phyloP scores from a whole-genome alignment of 2,113 vertebrate genomes.

The Nycticorax nycticorax region DNA sequence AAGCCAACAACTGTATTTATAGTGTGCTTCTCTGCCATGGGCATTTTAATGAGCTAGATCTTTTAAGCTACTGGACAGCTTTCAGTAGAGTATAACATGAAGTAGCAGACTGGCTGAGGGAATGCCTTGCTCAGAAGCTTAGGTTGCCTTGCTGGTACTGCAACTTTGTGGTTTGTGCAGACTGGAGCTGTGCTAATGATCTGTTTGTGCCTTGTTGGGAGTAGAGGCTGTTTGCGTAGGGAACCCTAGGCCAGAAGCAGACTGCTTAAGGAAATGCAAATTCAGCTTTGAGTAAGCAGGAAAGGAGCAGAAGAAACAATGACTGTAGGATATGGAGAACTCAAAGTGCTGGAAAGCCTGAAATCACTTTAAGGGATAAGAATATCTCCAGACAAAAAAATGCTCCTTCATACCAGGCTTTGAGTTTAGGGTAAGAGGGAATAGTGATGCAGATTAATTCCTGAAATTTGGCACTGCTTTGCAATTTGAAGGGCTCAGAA shows the following conservation, averaged over 20 bases:
- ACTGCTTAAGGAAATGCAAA: not conserved
- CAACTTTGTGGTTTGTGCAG: not conserved
- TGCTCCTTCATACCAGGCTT: not conserved
- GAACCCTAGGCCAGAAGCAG: not conserved
- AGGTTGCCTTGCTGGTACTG: not conserved
- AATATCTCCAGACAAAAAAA: not conserved
- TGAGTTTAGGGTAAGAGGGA: not conserved
- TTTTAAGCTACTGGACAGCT: not conserved
- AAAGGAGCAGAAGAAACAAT: not conserved
- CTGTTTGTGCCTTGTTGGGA: not conserved
- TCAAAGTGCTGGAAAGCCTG: not conserved
- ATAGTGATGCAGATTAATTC: not conserved
- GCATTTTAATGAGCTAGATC: not conserved
- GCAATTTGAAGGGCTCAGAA: not conserved
- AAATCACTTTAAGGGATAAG: not conserved
- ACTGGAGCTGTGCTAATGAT: not conserved
- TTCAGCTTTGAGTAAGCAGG: not conserved
- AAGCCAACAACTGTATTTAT: slow-evolving; percentile 13
- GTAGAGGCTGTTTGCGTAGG: not conserved
- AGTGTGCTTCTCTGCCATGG: not conserved
- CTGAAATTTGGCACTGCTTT: not conserved
- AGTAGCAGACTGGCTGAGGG: slow-evolving; percentile 6
- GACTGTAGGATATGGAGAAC: not conserved
- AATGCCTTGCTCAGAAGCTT: slow-evolving; percentile 14
- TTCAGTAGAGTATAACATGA: slow-evolving; percentile 6